Conservation (phyloP, 2,797 vertebrate genomes). For the Pseudochirops corinnae region DNA sequence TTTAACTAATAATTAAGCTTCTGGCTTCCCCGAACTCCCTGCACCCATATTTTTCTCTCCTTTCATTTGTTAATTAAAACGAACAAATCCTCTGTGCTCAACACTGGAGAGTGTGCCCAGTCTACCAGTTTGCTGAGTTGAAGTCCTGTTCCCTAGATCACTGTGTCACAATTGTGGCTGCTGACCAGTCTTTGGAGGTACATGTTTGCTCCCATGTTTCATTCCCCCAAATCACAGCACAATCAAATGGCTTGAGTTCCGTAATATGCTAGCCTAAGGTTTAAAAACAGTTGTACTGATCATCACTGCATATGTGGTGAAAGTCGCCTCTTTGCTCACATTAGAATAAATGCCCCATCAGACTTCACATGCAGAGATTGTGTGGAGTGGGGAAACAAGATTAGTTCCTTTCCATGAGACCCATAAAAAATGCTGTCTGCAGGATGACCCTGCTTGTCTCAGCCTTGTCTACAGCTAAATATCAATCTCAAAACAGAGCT, state of each 20-base stretch:
- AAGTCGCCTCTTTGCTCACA: background rate
- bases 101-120: background rate
- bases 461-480: background rate
- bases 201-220: background rate
- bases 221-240: background rate
- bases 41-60: conserved; percentile 25
- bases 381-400: background rate
- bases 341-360: background rate
- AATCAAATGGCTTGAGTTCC: background rate
- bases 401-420: background rate
- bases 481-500: background rate
- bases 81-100: conserved; percentile 46
- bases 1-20: conserved; percentile 63
- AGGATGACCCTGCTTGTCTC: background rate
- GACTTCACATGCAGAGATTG: background rate
- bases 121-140: background rate
- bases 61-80: conserved; percentile 63
- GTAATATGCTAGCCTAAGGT: background rate
- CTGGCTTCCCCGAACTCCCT: conserved; percentile 43
- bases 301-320: background rate
- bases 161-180: conserved; percentile 24
- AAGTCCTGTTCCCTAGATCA: background rate
- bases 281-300: background rate
- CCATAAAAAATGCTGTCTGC: background rate
- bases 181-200: conserved; percentile 43